Conservation (phyloP, 2,888 invertebrate genomes). For the Nemurella pictetii region DNA sequence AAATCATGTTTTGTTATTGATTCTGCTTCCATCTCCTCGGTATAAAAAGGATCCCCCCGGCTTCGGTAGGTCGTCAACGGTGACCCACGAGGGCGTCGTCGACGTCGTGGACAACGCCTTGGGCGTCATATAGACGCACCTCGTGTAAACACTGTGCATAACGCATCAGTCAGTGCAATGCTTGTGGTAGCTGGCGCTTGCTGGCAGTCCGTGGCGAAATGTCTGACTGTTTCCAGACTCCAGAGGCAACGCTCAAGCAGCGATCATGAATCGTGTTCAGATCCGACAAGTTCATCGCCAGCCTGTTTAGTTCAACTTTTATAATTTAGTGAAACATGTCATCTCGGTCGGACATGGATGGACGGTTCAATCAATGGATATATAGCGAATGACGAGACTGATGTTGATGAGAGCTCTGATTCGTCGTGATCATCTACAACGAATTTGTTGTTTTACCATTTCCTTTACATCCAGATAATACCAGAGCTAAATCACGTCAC, state of each 20-base stretch:
- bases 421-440: background rate
- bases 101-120: too few relatives aligned
- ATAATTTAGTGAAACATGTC: background rate
- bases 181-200: too few relatives aligned
- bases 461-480: background rate
- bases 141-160: too few relatives aligned
- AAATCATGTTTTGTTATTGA: too few relatives aligned
- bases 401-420: background rate
- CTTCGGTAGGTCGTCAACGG: too few relatives aligned
- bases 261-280: too few relatives aligned
- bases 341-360: background rate
- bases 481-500: background rate
- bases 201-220: too few relatives aligned
- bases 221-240: background rate
- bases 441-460: background rate
- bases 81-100: too few relatives aligned
- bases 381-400: background rate
- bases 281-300: background rate
- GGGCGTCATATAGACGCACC: too few relatives aligned
- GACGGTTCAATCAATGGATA: background rate
- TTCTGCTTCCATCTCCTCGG: too few relatives aligned
- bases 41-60: too few relatives aligned
- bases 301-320: background rate
- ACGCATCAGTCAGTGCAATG: too few relatives aligned
- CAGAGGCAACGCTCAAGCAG: background rate